Evolutionary conservation across 2,888 invertebrate genomes (phyloP).

Genomic region (Tortricodes alternella): DNA sequence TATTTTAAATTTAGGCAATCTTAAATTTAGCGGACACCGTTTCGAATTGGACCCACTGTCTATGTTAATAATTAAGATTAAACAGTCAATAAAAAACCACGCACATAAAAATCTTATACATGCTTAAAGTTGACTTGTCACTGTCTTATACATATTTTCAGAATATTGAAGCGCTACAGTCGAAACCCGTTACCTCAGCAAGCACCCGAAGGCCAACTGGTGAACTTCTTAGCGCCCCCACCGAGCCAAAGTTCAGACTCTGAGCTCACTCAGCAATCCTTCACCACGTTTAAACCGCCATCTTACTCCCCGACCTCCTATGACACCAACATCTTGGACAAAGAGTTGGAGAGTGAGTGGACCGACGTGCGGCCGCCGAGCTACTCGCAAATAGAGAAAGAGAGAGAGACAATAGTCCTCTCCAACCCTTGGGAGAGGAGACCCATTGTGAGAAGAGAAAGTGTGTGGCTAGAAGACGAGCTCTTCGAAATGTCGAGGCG

Average conservation of each 20-base stretch:
- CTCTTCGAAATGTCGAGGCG: conserved; percentile 92
- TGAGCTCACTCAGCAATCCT: conserved; percentile 70
- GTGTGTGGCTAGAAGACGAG: conserved; percentile 90
- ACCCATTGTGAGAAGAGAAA: conserved; percentile 76
- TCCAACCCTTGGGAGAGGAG: conserved; percentile 78
- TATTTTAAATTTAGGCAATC: too few species aligned
- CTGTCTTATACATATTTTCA: too few species aligned
- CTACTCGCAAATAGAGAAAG: conserved; percentile 71
- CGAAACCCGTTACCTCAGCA: conserved; percentile 73
- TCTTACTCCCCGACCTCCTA: conserved; percentile 79
- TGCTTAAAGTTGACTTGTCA: too few species aligned
- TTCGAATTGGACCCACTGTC: too few species aligned
- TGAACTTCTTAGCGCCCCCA: conserved; percentile 88
- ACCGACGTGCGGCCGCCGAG: conserved; percentile 80
- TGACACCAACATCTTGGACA: conserved; percentile 68
- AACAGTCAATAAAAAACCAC: too few species aligned
- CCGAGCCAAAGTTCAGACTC: conserved; percentile 71
- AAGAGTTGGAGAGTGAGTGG: conserved; percentile 76
- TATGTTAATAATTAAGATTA: too few species aligned
- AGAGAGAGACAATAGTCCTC: conserved; percentile 68
- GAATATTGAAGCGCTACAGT: conserved; percentile 86
- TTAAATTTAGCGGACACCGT: too few species aligned
- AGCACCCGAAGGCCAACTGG: conserved; percentile 88
- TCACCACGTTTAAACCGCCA: conserved; percentile 79
- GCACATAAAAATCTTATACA: too few species aligned